Conservation (phyloP, 2,113 vertebrate species). For the Mormyrus lacerda region DNA sequence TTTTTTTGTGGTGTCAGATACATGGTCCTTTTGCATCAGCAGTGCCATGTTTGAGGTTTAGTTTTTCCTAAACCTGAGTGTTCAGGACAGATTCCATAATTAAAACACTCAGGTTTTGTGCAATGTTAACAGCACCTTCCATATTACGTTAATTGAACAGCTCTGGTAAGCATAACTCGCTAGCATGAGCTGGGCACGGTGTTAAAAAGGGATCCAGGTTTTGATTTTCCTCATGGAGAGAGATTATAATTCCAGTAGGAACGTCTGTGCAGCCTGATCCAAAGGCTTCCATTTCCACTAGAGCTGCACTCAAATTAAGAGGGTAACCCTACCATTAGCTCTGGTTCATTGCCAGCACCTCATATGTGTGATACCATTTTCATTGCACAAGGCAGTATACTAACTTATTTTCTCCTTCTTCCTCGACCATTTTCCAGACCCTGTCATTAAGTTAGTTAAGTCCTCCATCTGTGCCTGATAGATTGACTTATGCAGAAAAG, state of each 20-base stretch:
- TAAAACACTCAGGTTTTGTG: not conserved
- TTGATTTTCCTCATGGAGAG: conserved; percentile 6
- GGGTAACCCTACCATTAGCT: conserved; percentile 58
- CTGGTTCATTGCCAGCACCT: conserved; percentile 44
- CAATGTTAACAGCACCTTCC: not conserved
- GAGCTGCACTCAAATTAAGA: conserved; percentile 45
- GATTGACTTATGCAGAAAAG: not conserved
- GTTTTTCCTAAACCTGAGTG: not conserved
- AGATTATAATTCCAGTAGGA: conserved; percentile 34
- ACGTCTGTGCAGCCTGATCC: conserved; percentile 44
- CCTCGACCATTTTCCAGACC: conserved; percentile 7
- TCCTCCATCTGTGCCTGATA: not conserved
- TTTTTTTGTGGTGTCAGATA: not conserved
- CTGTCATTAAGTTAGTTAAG: not conserved
- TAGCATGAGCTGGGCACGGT: not conserved
- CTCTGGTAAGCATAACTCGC: not conserved
- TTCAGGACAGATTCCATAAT: not conserved
- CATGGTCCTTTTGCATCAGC: not conserved
- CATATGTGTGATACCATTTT: conserved; percentile 51
- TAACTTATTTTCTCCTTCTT: conserved; percentile 25
- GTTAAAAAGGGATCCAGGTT: not conserved
- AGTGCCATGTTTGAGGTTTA: not conserved
- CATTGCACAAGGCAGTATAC: conserved; percentile 46
- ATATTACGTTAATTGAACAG: not conserved
- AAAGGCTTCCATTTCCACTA: conserved; percentile 51